Evolutionary conservation across 2,113 vertebrate genomes (phyloP), one percentile per base, ranked within the genome.

Genomic region (Mastomys coucha): DNA sequence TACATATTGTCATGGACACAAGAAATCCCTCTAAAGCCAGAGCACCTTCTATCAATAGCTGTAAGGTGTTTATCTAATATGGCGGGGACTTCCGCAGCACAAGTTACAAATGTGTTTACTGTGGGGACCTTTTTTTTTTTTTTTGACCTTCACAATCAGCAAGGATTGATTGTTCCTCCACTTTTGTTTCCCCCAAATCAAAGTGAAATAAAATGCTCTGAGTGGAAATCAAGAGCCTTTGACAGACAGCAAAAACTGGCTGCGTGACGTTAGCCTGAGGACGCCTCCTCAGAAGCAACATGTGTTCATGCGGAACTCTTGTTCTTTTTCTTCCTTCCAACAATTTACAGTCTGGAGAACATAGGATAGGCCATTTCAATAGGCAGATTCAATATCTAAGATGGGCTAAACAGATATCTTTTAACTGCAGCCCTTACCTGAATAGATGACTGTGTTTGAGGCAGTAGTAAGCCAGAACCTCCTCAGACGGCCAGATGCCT

Each of bases 401-500:
- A 96, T 49, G 95, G 91, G 92, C 95, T 97, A 92, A 97, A 97
- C 82, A 97, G 97, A 84, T 93, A 96, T 93, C 78, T 94, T 98
- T 97, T 89, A 96, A 87, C 91, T 95, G 98, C 63, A 92, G 94
- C 86, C 98, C 97, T 89, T 98, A 99, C 99, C 99, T 99, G 99
- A 99, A 99, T 93, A 98, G 98, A 97, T 99, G 98, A 49, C 97
- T 98, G 97, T 99, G 99, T 98, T 99, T 99, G 95, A 99, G 98
- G 98, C 99, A 99, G 98, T 99, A 99, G 98, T 99, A 99, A 97
- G 99, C 99, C 99, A 99, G 98, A 93, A 99, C 99, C 98, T 99
- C 99, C 98, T 99, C 99, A 90, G 99, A 99, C 0, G 99, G 99
- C 99, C 99, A 99, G 98, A 99, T 98, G 99, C 99, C 99, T 99